Percentiles rank a stretch among this genome's conserved stretches.
Evolutionary conservation across 2,113 vertebrate species (phyloP).

Genomic region (Tretioscincus oriximinensis): DNA sequence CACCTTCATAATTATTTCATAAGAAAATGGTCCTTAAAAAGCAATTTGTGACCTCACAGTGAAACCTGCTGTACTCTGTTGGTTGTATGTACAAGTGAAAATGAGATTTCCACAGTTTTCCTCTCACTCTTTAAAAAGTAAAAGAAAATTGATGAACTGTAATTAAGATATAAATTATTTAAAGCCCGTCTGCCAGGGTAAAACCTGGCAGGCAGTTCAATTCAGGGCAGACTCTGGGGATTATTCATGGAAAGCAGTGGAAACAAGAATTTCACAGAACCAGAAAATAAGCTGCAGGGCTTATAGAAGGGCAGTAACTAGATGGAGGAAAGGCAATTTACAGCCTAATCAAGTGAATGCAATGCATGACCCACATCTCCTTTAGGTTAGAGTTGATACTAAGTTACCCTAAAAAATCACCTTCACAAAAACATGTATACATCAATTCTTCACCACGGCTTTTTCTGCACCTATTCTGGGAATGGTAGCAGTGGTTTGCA

Average conservation of each 20-base stretch:
- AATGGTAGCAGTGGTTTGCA: background rate
- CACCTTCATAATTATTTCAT: background rate
- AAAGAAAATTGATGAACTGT: conserved; percentile 71
- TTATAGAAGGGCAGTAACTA: conserved; percentile 44
- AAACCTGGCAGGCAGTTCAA: conserved; percentile 65
- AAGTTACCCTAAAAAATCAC: conserved; percentile 38
- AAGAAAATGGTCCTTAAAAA: conserved; percentile 40
- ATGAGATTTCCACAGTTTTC: conserved; percentile 44
- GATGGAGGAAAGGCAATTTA: conserved; percentile 55
- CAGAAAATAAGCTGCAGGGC: conserved; percentile 50
- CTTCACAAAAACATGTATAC: background rate
- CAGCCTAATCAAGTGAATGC: conserved; percentile 53
- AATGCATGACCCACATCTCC: conserved; percentile 49
- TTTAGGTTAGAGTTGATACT: background rate
- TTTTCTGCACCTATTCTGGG: background rate
- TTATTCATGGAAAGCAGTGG: conserved; percentile 60
- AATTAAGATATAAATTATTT: conserved; percentile 79
- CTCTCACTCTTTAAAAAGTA: conserved; percentile 43
- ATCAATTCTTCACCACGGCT: background rate
- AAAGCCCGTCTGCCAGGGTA: conserved; percentile 57
- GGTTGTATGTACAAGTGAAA: conserved; percentile 49
- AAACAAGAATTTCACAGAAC: conserved; percentile 58
- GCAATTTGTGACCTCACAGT: conserved; percentile 38
- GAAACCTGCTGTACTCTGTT: conserved; percentile 7
- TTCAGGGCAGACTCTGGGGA: conserved; percentile 52